These are phyloP conservation scores for Oreonectes daqikongensis DNA, from an alignment of 2,797 vertebrate species.

Conservation along the genomic window DNA sequence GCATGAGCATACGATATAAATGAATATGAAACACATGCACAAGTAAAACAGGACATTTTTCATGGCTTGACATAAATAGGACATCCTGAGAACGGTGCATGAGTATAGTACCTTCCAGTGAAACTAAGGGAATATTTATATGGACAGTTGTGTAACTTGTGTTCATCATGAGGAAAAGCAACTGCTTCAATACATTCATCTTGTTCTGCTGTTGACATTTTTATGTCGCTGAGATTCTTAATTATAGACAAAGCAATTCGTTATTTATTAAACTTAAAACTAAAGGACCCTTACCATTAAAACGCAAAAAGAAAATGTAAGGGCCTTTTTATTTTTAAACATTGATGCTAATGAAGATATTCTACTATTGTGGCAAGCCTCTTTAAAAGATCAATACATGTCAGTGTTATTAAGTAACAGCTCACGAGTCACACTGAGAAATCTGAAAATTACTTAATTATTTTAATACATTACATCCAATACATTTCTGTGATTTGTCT, in stretches of 20 bases:
- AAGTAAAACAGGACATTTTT: constrained; percentile 5
- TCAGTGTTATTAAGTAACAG: neutral
- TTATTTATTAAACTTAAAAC: too few relatives aligned
- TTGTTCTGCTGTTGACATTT: neutral
- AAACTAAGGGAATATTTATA: neutral
- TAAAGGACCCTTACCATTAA: too few relatives aligned
- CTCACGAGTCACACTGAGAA: too few relatives aligned
- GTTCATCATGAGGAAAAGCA: neutral
- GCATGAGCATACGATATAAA: neutral
- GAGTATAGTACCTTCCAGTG: neutral
- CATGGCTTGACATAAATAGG: constrained; percentile 26
- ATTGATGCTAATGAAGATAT: neutral
- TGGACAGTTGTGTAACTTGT: neutral
- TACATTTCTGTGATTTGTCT: neutral
- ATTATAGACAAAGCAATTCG: neutral
- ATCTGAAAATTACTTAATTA: neutral
- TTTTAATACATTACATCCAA: neutral
- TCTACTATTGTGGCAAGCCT: neutral
- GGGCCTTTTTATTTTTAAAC: neutral
- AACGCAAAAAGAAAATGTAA: too few relatives aligned
- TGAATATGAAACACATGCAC: neutral
- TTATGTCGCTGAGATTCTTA: neutral
- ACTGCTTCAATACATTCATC: neutral
- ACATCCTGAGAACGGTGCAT: constrained; percentile 2
- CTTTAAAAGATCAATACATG: neutral